These are phyloP conservation scores for Halisarca cf. caerulea DNA, from an alignment of 37 sponge, comb jelly and placozoan species.

Conservation along the genomic window DNA sequence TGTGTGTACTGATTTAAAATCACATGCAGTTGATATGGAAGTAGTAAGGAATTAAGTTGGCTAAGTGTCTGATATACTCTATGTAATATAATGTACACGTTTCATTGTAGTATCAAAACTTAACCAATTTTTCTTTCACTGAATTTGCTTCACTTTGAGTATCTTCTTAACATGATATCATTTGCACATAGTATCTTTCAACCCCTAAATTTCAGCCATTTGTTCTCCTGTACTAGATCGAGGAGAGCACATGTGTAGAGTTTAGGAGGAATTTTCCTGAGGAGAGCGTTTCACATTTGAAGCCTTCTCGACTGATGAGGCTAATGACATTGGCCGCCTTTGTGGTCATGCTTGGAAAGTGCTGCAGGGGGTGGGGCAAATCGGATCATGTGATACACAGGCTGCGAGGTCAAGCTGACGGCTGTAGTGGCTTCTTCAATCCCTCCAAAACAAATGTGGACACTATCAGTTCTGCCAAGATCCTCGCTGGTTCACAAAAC, in stretches of 20 bases:
- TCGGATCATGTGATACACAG: not conserved
- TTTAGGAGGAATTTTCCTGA: slow-evolving; percentile 40
- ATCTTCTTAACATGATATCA: too few relatives aligned
- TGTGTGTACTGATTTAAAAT: too few relatives aligned
- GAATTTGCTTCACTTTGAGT: too few relatives aligned
- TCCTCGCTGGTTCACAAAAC: not conserved
- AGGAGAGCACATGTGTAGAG: slow-evolving; percentile 43
- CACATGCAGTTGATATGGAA: too few relatives aligned
- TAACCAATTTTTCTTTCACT: too few relatives aligned
- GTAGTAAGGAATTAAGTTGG: too few relatives aligned
- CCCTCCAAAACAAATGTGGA: not conserved
- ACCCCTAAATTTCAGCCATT: too few relatives aligned
- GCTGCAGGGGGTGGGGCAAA: slow-evolving; percentile 81
- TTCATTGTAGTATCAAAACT: too few relatives aligned
- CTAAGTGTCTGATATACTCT: too few relatives aligned
- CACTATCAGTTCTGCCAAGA: not conserved
- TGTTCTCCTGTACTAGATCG: slow-evolving; percentile 49
- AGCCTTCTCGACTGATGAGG: slow-evolving; percentile 26
- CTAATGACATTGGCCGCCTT: slow-evolving; percentile 48
- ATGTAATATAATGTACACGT: too few relatives aligned
- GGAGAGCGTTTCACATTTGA: slow-evolving; percentile 8
- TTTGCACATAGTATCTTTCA: too few relatives aligned
- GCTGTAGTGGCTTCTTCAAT: slow-evolving; percentile 6
- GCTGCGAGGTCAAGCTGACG: slow-evolving; percentile 14
- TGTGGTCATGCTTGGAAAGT: slow-evolving; percentile 67